A percentile compares a stretch with the other conserved stretches of the same genome.
Conservation (phyloP, 2,888 invertebrate genomes). For the Drosophila mimica region DNA sequence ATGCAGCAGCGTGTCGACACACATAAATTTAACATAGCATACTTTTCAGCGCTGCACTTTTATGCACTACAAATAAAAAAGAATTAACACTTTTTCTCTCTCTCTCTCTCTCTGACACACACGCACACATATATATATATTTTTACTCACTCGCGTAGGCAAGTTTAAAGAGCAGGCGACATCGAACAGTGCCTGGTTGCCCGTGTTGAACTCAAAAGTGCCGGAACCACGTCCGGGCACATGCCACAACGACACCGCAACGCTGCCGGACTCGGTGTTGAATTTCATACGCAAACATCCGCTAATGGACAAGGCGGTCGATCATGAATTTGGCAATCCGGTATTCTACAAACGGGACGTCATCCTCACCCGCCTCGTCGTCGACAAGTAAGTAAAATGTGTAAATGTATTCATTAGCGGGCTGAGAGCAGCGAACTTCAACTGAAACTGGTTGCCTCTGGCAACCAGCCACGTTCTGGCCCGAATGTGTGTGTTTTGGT, state of each 20-base stretch:
- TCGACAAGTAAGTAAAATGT: conserved; percentile 88
- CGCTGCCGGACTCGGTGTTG: conserved; percentile 95
- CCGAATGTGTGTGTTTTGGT: conserved; percentile 15
- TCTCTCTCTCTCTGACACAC: not conserved
- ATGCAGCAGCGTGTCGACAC: conserved; percentile 60
- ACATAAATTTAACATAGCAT: conserved; percentile 75
- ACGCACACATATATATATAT: not conserved
- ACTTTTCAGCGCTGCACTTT: conserved; percentile 57
- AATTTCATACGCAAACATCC: conserved; percentile 99
- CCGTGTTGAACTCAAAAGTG: conserved; percentile 95
- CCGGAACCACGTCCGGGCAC: conserved; percentile 97
- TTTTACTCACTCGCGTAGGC: conserved; percentile 62
- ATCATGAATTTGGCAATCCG: conserved; percentile 96
- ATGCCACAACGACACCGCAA: conserved; percentile 96
- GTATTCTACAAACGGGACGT: conserved; percentile 96
- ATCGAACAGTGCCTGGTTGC: conserved; percentile 97
- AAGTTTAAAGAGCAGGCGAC: conserved; percentile 97
- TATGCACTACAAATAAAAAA: conserved; percentile 42
- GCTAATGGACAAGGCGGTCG: conserved; percentile 98
- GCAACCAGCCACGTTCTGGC: conserved; percentile 34
- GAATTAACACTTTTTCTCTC: conserved; percentile 2
- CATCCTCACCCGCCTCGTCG: conserved; percentile 95
- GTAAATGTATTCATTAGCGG: conserved; percentile 76
- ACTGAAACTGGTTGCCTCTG: conserved; percentile 21
- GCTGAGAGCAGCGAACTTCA: conserved; percentile 30